Evolutionary conservation across 2,797 vertebrate species (phyloP).

Genomic region (Huso huso): DNA sequence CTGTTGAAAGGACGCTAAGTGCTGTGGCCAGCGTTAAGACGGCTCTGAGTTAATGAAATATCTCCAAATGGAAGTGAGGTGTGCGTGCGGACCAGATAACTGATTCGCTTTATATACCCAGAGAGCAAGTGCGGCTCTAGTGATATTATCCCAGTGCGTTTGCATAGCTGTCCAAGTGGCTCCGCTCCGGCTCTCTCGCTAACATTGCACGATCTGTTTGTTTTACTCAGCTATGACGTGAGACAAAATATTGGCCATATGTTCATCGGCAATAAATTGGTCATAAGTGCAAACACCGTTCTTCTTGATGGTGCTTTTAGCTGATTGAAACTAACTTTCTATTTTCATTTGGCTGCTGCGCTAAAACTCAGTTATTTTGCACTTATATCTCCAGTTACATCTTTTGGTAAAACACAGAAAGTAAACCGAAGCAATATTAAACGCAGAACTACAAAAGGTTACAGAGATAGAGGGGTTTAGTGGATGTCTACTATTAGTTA

Average conservation of each 20-base stretch:
- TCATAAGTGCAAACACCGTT: constrained; percentile 81
- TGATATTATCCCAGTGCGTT: constrained; percentile 75
- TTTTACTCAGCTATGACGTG: constrained; percentile 85
- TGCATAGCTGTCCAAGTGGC: constrained; percentile 75
- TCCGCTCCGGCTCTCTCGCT: constrained; percentile 67
- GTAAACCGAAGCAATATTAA: constrained; percentile 2
- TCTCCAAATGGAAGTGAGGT: constrained; percentile 76
- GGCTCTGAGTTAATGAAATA: constrained; percentile 69
- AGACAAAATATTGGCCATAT: constrained; percentile 96
- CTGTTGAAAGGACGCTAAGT: constrained; percentile 37
- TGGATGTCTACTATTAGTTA: constrained; percentile 16
- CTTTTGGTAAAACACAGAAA: constrained; percentile 2
- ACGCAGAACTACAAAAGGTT: constrained; percentile 2
- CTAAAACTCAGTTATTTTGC: constrained; percentile 5
- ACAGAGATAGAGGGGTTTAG: neutral
- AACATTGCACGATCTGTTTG: constrained; percentile 70
- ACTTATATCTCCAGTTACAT: constrained; percentile 13
- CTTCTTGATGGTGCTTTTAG: constrained; percentile 65
- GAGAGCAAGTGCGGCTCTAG: constrained; percentile 69
- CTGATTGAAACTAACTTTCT: constrained; percentile 29
- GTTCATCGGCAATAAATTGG: constrained; percentile 95
- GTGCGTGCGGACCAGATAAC: constrained; percentile 73
- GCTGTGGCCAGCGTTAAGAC: constrained; percentile 57
- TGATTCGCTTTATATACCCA: constrained; percentile 78
- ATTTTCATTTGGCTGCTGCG: constrained; percentile 2